Conservation (phyloP, 2,113 vertebrate species). For the Monopterus albus region DNA sequence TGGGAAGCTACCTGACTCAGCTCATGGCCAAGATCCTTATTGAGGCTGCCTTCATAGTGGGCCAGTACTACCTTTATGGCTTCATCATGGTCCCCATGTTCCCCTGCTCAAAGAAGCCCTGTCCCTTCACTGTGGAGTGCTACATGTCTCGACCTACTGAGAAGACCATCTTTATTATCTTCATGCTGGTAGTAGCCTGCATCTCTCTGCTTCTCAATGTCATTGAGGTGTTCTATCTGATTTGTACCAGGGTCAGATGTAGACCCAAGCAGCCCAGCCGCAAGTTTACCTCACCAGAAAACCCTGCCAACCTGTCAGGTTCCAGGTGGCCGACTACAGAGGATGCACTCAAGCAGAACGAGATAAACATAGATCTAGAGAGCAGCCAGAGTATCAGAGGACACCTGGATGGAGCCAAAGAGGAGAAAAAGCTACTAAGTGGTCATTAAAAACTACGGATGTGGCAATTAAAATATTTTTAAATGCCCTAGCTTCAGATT, state of each 20-base stretch:
- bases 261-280: conserved; percentile 1
- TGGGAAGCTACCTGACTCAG: conserved; percentile 83
- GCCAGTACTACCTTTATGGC: conserved; percentile 87
- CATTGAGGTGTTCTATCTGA: conserved; percentile 82
- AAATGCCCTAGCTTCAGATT: neutral
- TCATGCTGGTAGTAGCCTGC: conserved; percentile 85
- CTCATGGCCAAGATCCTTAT: conserved; percentile 83
- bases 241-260: conserved; percentile 69
- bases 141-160: conserved; percentile 88
- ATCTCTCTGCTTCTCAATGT: conserved; percentile 82
- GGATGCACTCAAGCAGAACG: conserved; percentile 71
- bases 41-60: conserved; percentile 82
- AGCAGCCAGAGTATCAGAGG: conserved; percentile 66
- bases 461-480: neutral
- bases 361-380: conserved; percentile 74
- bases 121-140: conserved; percentile 86
- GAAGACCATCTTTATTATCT: conserved; percentile 89
- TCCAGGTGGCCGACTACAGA: conserved; percentile 30
- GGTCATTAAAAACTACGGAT: conserved; percentile 30
- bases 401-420: conserved; percentile 76
- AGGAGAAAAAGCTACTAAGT: conserved; percentile 71
- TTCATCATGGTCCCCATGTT: conserved; percentile 85
- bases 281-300: conserved; percentile 35
- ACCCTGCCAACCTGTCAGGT: conserved; percentile 38
- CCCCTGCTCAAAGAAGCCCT: conserved; percentile 81